Evolutionary conservation across 2,797 vertebrate genomes (phyloP), one percentile per base, ranked within the genome.

Genomic region (Xenops minutus): DNA sequence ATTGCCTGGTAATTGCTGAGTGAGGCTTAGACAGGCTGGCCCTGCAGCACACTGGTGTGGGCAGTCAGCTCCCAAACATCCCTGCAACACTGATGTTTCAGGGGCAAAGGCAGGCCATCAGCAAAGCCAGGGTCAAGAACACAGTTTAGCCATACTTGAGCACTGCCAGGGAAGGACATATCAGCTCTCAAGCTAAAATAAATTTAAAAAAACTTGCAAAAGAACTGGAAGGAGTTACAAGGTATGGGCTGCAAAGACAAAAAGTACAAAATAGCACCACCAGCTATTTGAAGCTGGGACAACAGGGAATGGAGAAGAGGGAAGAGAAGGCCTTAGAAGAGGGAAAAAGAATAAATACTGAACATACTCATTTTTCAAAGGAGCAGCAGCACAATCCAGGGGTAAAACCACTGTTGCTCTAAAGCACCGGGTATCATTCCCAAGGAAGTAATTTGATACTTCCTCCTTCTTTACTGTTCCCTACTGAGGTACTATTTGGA

Each of bases 1-100:
- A 95, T 85, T 95, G 91, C 85, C 91, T 96, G 96, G 92, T 93
- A 96, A 92, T 97, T 96, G 96, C 69, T 37, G 71, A 88, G 51
- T 71, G 89, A 92, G 89, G 51, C 85, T 94, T 80, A 91, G 87
- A 91, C 61, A 89, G 84, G 51, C 88, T 95, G 95, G 83, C 87
- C 95, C 72, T 92, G 75, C 52, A 85, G 63, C n/a, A 89, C 49
- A 43, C 30, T 73, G 61, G 62, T 85, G 93, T 74, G 85, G 93
- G 92, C 87, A 94, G 61, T 23, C 49, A 66, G 75, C 68, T 91
- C 43, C 72, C 69, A 84, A 39, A 94, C 80, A 30, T 44, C 64
- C 32, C 62, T 92, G 66, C 76, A 88, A 58, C 75, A 69, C 49
- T 67, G 24, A n/a, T n/a, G 76, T 44, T 89, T 74, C 79, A 64